Base-by-base conservation (phyloP, 1,140 invertebrate genomes). In the Amphibalanus amphitrite region DNA sequence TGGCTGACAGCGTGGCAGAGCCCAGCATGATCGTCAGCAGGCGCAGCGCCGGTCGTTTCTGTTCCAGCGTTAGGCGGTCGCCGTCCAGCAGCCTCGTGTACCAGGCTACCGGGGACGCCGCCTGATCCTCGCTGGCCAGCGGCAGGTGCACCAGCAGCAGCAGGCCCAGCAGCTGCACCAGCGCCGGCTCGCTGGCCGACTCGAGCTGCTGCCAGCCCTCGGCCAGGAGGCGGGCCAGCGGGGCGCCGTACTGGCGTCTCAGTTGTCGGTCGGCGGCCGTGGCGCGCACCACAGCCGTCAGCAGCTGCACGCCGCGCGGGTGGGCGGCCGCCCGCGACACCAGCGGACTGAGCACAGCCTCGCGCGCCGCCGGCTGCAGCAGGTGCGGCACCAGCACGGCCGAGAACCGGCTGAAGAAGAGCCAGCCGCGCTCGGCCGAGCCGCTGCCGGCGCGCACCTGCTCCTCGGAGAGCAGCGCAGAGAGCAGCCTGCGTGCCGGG, bases 121-220 rank as follows among this genome's bases (percentile, higher is more conserved):
- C 65, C n/a, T 29, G 23, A n/a, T 33, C n/a, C 28, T 40, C 30
- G 23, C 28, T 28, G 67, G 38, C 15, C 33, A 71, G 68, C 70
- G 72, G 70, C 6, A 71, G 70, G 38, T 72, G 67, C 69, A 73
- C 70, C 65, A 73, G 72, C 29, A 71, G 73, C 40, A 73, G 68
- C 29, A 73, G 67, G 23, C 67, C 67, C 28, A 73, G 33, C 71
- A 74, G 3, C 71, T 70, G 70, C 71, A 72, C 17, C 69, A 72
- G 28, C 71, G 71, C 23, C 71, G 47, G 8, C 71, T 69, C 38
- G 65, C 20, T 0, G 70, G 6, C n/a, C 73, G 73, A 33, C 74
- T 71, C 69, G 73, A 67, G 30, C 71, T 38, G 28, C 73, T 73
- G n/a, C 67, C 47, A 64, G 67, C 72, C 33, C 65, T 68, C 4